Conservation (phyloP, 2,888 invertebrate genomes). For the Calameuta filiformis region DNA sequence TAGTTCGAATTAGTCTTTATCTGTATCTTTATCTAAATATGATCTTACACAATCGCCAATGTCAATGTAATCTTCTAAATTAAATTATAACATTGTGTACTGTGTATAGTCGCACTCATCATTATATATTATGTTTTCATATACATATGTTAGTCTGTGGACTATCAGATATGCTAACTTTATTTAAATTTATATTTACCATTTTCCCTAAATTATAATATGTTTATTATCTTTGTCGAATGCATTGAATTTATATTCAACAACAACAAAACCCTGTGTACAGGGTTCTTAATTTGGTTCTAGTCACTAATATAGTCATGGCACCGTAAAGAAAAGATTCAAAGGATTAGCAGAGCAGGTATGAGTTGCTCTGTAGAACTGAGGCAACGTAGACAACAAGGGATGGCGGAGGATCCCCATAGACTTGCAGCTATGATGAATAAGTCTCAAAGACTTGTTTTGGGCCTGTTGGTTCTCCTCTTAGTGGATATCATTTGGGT, state of each 20-base stretch:
- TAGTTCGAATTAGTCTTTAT: not conserved
- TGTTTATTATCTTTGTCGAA: too few species aligned
- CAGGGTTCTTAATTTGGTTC: not conserved
- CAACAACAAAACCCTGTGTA: not conserved
- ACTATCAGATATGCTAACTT: too few species aligned
- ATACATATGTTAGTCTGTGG: too few species aligned
- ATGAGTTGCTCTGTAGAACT: constrained; percentile 63
- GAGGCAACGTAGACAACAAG: constrained; percentile 58
- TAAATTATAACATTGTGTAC: not conserved
- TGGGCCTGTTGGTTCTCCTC: constrained; percentile 88
- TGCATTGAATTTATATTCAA: not conserved
- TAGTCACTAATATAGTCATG: not conserved
- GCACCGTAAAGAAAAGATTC: not conserved
- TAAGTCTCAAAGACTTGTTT: constrained; percentile 78
- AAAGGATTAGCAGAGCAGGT: constrained; percentile 3
- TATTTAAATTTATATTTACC: too few species aligned
- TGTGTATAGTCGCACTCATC: too few species aligned
- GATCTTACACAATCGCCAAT: not conserved
- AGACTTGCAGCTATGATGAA: constrained; percentile 68
- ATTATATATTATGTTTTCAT: too few species aligned
- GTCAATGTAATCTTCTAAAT: not conserved
- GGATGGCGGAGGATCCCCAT: constrained; percentile 64
- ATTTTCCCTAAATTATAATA: too few species aligned
- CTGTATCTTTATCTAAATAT: not conserved
- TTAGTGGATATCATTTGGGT: constrained; percentile 97